Evolutionary conservation across 1,140 invertebrate species (phyloP), one percentile per base, ranked within the genome.

Genomic region (Platyscapa corneri): DNA sequence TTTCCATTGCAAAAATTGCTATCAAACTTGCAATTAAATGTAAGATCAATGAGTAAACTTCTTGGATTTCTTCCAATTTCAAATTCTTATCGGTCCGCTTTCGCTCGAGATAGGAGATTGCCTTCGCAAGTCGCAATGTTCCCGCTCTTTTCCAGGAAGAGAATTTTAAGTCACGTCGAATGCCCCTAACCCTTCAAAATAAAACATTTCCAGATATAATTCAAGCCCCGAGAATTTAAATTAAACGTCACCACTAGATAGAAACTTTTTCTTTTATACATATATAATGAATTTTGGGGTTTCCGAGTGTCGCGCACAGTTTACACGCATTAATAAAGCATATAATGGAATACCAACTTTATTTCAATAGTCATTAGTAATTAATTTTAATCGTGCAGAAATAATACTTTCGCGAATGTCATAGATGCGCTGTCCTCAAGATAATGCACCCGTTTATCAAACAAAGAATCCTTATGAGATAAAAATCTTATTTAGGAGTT

Each of bases 1-100:
- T 70, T 70, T 37, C 37, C 67, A 70, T 37, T 34, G 34, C 30
- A 7, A 60, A 60, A 83, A 75, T 60, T 18, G 81, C 70, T 83
- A 83, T 83, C 56, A 56, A 84, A 78, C n/a, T 64, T 27, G 76
- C 75, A 84, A 84, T 84, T 84, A 84, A 84, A 42, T 67, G 32
- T 27, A 32, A 67, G 64, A 84, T 84, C 83, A 78, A 78, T 76
- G 83, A 77, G 39, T 70, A 77, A 88, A 87, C 56, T 84, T 86
- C 84, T 60, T 84, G 84, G 82, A 46, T 39, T 65, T 30, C 42
- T 80, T 83, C 53, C 78, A 80, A 75, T 88, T 88, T 82, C 72
- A 12, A 82, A 70, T 86, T 89, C 88, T 89, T 87, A 86, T 88
- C 88, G 85, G 82, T 39, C 85, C 77, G 18, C 37, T 65, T 42